Evolutionary conservation across 2,797 vertebrate genomes (phyloP).

Genomic region (Malacoctenus gilli): DNA sequence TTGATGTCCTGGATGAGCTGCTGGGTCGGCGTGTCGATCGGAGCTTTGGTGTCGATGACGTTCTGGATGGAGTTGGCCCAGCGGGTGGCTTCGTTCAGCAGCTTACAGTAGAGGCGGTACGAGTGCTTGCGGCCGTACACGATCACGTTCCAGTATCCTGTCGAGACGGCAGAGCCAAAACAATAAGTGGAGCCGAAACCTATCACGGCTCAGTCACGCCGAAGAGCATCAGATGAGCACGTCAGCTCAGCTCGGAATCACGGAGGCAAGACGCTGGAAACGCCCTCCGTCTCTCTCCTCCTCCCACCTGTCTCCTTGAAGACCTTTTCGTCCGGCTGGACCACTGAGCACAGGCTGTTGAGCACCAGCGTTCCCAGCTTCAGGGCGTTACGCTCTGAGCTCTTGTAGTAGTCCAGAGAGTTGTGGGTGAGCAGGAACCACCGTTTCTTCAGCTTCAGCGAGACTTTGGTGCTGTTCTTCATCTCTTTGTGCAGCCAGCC

Average conservation of each 20-base stretch:
- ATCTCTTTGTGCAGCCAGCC: constrained; percentile 97
- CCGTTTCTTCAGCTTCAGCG: constrained; percentile 92
- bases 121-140: constrained; percentile 94
- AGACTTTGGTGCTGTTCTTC: constrained; percentile 88
- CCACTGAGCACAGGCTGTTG: constrained; percentile 95
- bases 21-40: constrained; percentile 95
- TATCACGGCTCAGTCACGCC: no score
- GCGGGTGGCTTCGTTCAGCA: constrained; percentile 91
- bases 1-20: constrained; percentile 97
- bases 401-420: constrained; percentile 97
- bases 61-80: constrained; percentile 95
- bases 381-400: constrained; percentile 89
- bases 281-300: no score
- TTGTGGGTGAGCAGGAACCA: constrained; percentile 98
- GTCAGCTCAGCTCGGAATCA: no score
- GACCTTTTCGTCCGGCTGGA: constrained; percentile 91
- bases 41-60: constrained; percentile 93
- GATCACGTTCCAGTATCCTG: constrained; percentile 94
- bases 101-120: constrained; percentile 92
- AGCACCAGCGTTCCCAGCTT: constrained; percentile 95
- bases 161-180: no score
- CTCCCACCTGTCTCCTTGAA: constrained; percentile 93
- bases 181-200: no score
- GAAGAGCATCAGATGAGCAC: no score
- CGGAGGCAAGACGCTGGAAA: background rate